Conservation (phyloP, 2,113 vertebrate genomes). For the Zootoca vivipara region DNA sequence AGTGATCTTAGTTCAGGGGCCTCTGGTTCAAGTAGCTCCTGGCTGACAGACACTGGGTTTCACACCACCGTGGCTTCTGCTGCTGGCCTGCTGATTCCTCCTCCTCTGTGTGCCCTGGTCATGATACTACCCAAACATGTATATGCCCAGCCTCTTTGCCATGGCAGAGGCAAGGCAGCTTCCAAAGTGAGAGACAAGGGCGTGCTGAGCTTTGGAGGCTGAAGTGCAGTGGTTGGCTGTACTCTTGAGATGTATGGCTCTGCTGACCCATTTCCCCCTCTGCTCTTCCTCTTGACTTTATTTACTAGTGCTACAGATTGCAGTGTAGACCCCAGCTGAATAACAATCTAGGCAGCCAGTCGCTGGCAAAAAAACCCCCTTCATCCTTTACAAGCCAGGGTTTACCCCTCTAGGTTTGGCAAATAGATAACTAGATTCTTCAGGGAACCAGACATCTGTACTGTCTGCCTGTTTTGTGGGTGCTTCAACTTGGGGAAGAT, state of each 20-base stretch:
- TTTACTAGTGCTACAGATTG: slow-evolving; percentile 46
- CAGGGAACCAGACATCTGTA: no score
- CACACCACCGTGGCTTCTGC: background rate
- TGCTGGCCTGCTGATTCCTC: background rate
- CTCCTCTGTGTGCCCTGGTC: no score
- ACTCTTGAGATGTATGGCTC: slow-evolving; percentile 36
- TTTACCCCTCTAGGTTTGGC: background rate
- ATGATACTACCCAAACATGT: background rate
- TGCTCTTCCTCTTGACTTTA: slow-evolving; percentile 30
- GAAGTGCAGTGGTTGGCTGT: slow-evolving; percentile 28
- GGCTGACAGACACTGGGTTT: background rate
- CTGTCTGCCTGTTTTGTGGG: background rate
- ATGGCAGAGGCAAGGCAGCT: background rate
- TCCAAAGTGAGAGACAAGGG: background rate
- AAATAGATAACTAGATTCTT: background rate
- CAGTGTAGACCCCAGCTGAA: slow-evolving; percentile 48
- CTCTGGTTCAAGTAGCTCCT: background rate
- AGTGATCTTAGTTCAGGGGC: background rate
- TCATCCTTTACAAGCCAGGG: background rate
- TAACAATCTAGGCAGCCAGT: slow-evolving; percentile 6
- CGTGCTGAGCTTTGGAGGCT: background rate
- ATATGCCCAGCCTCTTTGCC: background rate
- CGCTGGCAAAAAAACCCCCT: no score
- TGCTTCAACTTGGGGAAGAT: background rate
- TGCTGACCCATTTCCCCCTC: slow-evolving; percentile 29